Percentiles rank a stretch among this genome's conserved stretches.
Evolutionary conservation across 1,140 invertebrate species (phyloP).

Genomic region (Caenorhabditis tropicalis): DNA sequence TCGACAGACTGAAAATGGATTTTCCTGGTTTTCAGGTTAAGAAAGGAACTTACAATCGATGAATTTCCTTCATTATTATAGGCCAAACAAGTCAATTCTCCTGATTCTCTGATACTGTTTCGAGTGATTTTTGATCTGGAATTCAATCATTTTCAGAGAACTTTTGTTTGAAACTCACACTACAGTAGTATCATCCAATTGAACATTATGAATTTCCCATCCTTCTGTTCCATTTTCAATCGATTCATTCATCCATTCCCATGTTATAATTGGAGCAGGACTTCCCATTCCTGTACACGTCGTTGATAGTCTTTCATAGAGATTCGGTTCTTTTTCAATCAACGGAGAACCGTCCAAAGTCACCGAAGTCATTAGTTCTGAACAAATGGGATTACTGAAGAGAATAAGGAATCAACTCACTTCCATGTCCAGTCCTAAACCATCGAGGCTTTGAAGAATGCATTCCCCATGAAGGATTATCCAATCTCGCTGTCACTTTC

Average conservation of each 20-base stretch:
- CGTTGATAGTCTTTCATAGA: not conserved
- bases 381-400: too few species aligned
- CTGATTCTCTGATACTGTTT: conserved; percentile 19
- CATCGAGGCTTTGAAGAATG: conserved; percentile 30
- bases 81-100: not conserved
- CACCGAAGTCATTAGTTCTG: conserved; percentile 32
- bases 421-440: conserved; percentile 41
- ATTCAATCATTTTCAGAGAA: not conserved
- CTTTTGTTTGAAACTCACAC: conserved; percentile 10
- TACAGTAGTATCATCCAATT: conserved; percentile 5
- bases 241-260: conserved; percentile 36
- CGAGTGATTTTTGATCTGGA: not conserved
- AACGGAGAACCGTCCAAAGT: not conserved
- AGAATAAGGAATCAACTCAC: not conserved
- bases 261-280: not conserved
- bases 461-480: conserved; percentile 18
- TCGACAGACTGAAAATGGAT: conserved; percentile 2
- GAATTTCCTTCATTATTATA: conserved; percentile 26
- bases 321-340: conserved; percentile 33
- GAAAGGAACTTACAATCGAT: not conserved
- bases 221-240: conserved; percentile 42
- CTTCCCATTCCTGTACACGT: conserved; percentile 16
- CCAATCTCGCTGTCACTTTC: conserved; percentile 25
- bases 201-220: conserved; percentile 22
- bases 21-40: not conserved